Conservation (phyloP, 1,140 invertebrate genomes). For the Drosophila yakuba region DNA sequence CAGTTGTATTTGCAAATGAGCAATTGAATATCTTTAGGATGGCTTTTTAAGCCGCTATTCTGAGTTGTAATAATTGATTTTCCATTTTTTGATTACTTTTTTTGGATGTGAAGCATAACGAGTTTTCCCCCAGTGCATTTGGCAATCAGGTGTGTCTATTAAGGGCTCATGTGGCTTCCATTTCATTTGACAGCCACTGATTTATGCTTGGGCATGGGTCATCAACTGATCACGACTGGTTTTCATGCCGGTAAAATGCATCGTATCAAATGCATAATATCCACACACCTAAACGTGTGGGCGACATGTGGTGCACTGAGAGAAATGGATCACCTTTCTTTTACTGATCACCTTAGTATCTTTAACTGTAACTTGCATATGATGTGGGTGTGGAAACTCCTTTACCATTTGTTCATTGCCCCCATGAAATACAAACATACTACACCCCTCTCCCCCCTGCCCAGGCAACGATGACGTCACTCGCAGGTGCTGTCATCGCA, state of each 20-base stretch:
- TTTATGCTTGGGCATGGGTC: slow-evolving; percentile 35
- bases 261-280: slow-evolving; percentile 8
- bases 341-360: too few relatives aligned
- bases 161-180: slow-evolving; percentile 21
- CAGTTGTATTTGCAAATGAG: neutral
- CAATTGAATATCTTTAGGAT: neutral
- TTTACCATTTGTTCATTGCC: neutral
- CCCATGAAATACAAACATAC: neutral
- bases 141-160: slow-evolving; percentile 10
- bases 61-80: too few relatives aligned
- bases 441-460: neutral
- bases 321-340: neutral
- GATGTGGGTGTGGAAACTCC: slow-evolving; percentile 10
- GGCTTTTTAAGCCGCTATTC: neutral
- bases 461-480: slow-evolving; percentile 35
- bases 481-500: slow-evolving; percentile 51
- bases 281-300: slow-evolving; percentile 10
- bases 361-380: too few relatives aligned
- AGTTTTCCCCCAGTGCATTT: slow-evolving; percentile 3
- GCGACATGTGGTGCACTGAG: slow-evolving; percentile 9
- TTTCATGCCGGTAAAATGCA: slow-evolving; percentile 49
- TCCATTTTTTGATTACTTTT: too few relatives aligned
- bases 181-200: slow-evolving; percentile 32
- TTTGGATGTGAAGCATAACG: neutral
- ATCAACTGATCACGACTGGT: slow-evolving; percentile 62